Evolutionary conservation across 2,113 vertebrate genomes (phyloP), one percentile per base, ranked within the genome.

Genomic region (Pungitius pungitius): DNA sequence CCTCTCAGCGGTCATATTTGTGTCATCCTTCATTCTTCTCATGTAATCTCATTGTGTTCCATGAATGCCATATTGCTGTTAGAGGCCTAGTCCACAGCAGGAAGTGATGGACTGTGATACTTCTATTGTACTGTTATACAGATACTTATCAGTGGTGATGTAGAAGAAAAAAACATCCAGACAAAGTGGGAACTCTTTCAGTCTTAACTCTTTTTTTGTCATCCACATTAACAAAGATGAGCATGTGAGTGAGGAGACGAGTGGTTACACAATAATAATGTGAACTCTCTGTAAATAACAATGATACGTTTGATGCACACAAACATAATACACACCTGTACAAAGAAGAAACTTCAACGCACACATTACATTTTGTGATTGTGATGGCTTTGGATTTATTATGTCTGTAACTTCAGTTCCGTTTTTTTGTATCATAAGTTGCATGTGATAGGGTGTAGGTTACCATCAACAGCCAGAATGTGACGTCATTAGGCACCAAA

Each of bases 21-120:
- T 73, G 40, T 72, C 13, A 77, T 26, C 14, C 24, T 62, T 7
- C n/a, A 64, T 51, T 81, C 63, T 81, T 81, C 58, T 67, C 27
- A 3, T 66, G 35, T 77, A 75, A 81, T 56, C 14, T 57, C 37
- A 69, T 69, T 59, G 77, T 18, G 13, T 72, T 73, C 26, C 58
- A 51, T 51, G 7, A 73, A 74, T 52, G 47, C 1, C 14, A 60
- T 6, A 56, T 72, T 80, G n/a, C n/a, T n/a, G n/a, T n/a, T n/a
- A n/a, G n/a, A n/a, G n/a, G n/a, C n/a, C n/a, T n/a, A n/a, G n/a
- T n/a, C n/a, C n/a, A n/a, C n/a, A n/a, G n/a, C n/a, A n/a, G n/a
- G n/a, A n/a, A n/a, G n/a, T n/a, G n/a, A n/a, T n/a, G n/a, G n/a
- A n/a, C n/a, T n/a, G n/a, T n/a, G 42, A 6, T 8, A 15, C 15